Base-by-base conservation (phyloP, 1,140 invertebrate species). In the Tenebrio molitor region DNA sequence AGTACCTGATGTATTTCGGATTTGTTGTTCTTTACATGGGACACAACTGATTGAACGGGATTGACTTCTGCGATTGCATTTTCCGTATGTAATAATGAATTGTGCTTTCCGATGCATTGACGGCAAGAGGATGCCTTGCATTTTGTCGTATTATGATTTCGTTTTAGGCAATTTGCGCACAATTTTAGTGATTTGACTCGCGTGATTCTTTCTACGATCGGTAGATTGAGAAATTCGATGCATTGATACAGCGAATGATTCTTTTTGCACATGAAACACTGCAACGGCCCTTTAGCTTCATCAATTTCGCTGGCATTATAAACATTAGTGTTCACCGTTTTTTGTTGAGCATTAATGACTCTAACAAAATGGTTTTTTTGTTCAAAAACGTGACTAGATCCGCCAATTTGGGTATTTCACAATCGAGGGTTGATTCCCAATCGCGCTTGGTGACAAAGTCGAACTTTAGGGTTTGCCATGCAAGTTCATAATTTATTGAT, bases 131-230 rank as follows among this genome's bases (percentile, higher is more conserved):
- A n/a, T 5, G 1, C 17, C 12, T 15, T 10, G 29, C 66, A 69
- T 17, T 46, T 8, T 15, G 25, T 5, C n/a, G 34, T 14, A 4
- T 17, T 8, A 62, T 58, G 67, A 39, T 39, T 39, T 6, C 19
- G 23, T 39, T 25, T 53, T 7, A 69, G 21, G 19, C 67, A 69
- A 69, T 69, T 69, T 29, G 21, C 10, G 25, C 67, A 69, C 16
- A 69, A 58, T 36, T 62, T 58, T 17, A 58, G 16, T 34, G 10
- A 7, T 19, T 69, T 25, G 16, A 69, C 23, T 33, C 15, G 7
- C 7, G 12, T 42, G 1, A 21, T 58, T 69, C 21, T 29, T 10
- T 53, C 67, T 1, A 3, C n/a, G 0, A 23, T 4, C 1, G 16
- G 1, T 14, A 69, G 10, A 14, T 46, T 69, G 1, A 50, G 8